These are phyloP conservation scores for Smittia aterrima DNA, from an alignment of 2,888 invertebrate genomes.

Conservation along the genomic window DNA sequence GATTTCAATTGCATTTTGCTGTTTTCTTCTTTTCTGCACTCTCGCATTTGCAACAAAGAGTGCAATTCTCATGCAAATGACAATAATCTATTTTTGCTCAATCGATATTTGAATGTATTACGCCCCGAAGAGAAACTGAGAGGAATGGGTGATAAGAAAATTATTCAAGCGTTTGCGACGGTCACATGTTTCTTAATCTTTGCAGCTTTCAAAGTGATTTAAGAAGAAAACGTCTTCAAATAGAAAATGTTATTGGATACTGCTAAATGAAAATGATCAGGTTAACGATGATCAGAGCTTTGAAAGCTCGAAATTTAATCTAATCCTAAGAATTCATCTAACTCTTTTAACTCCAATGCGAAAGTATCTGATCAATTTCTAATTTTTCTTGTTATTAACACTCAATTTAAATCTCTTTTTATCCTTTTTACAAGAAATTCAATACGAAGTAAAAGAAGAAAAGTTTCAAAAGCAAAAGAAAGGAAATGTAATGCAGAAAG, in stretches of 20 bases:
- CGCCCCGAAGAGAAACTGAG: not conserved
- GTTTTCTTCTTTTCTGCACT: not conserved
- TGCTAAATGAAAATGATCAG: too few relatives aligned
- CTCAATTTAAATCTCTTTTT: too few relatives aligned
- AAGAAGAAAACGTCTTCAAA: too few relatives aligned
- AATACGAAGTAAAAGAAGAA: not conserved
- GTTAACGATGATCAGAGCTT: too few relatives aligned
- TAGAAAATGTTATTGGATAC: too few relatives aligned
- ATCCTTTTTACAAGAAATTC: not conserved
- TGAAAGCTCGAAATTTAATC: too few relatives aligned
- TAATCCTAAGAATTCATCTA: too few relatives aligned
- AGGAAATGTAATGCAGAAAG: not conserved
- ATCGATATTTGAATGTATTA: not conserved
- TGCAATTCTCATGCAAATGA: not conserved
- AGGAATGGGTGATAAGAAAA: not conserved
- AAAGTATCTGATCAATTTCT: too few relatives aligned
- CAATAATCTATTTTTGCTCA: slow-evolving; percentile 1
- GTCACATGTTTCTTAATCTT: too few relatives aligned
- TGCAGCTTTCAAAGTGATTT: too few relatives aligned
- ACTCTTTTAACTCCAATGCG: too few relatives aligned
- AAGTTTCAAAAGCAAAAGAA: not conserved
- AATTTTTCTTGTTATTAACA: not conserved
- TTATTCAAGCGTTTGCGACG: not conserved
- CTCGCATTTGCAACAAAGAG: not conserved
- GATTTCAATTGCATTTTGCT: slow-evolving; percentile 6